A percentile compares a stretch with the other conserved stretches of the same genome.
Evolutionary conservation across 1,140 invertebrate species (phyloP).

Genomic region (Scaptomyza hsui): DNA sequence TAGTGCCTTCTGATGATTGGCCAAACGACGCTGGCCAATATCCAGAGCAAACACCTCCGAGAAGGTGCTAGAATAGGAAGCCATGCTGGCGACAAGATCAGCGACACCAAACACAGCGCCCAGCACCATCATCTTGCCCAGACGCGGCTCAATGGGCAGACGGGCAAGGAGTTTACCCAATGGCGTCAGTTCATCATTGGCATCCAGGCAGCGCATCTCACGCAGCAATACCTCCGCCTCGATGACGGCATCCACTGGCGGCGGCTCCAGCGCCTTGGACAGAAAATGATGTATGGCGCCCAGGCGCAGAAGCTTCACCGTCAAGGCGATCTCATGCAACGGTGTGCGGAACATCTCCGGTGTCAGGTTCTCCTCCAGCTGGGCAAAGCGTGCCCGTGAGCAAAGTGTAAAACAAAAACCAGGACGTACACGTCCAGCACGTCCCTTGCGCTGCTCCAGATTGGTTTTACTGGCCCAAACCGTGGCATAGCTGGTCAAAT

Average conservation of each 20-base stretch:
- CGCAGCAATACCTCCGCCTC: constrained; percentile 91
- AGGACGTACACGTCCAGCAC: constrained; percentile 94
- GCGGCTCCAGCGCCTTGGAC: constrained; percentile 96
- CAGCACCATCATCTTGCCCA: constrained; percentile 98
- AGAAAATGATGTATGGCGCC: constrained; percentile 96
- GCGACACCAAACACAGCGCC: constrained; percentile 94
- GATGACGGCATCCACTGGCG: constrained; percentile 96
- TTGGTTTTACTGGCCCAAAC: constrained; percentile 97
- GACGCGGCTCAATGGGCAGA: constrained; percentile 94
- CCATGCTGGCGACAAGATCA: constrained; percentile 95
- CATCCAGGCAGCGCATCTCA: constrained; percentile 95
- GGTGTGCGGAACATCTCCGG: constrained; percentile 98
- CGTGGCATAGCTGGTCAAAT: constrained; percentile 97
- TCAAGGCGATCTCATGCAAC: constrained; percentile 94
- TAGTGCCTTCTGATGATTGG: constrained; percentile 91
- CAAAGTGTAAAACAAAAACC: constrained; percentile 96
- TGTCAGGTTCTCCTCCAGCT: constrained; percentile 95
- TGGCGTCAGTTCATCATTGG: constrained; percentile 93
- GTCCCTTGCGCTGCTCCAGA: constrained; percentile 93
- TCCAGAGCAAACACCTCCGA: constrained; percentile 93
- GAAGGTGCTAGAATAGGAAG: constrained; percentile 96
- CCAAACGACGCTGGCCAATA: constrained; percentile 88
- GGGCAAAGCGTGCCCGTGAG: constrained; percentile 89
- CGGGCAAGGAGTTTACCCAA: constrained; percentile 96
- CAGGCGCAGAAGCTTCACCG: constrained; percentile 91